Evolutionary conservation across 2,888 invertebrate species (phyloP), one percentile per base, ranked within the genome.

Genomic region (Drosophila percnosoma): DNA sequence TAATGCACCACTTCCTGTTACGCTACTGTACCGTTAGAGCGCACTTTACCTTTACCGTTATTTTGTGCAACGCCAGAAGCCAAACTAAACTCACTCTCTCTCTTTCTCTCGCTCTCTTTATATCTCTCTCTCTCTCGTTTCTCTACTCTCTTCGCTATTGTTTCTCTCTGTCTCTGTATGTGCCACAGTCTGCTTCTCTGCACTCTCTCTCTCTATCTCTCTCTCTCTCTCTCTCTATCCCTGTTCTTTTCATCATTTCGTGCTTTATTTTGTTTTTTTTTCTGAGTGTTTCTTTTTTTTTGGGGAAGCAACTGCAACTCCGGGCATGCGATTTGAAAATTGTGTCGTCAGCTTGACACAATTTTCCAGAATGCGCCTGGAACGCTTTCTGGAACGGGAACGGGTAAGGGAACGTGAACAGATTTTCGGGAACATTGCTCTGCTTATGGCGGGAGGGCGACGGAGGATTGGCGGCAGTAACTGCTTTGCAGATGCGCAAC

Each of bases 351-450:
- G 90, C 87, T 90, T 91, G 91, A 92, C 91, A 91, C 91, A 91
- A 91, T 91, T 91, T 91, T 91, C 83, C 91, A 91, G 82, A 84
- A 80, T 90, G 90, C 91, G 91, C 86, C 91, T 91, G 90, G 90
- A 91, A 91, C 55, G 78, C 40, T 34, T 51, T 49, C 73, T 68
- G 76, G 75, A 71, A 63, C 62, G 70, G 69, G 75, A 62, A 55
- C 64, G 53, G 52, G 52, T n/a, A 54, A 36, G 27, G 40, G 48
- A 71, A 62, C 79, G 76, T 76, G 75, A 68, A 65, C 63, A 85
- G 75, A 64, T 40, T 77, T 61, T 65, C 69, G 75, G 45, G 60
- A 55, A 42, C 59, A 29, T 62, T 51, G 62, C 73, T 38, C 40
- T 49, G 34, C 29, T 33, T 24, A 33, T n/a, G n/a, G n/a, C 13